phyloP scores from a whole-genome alignment of 2,888 invertebrate genomes.

The Orgyia antiqua region DNA sequence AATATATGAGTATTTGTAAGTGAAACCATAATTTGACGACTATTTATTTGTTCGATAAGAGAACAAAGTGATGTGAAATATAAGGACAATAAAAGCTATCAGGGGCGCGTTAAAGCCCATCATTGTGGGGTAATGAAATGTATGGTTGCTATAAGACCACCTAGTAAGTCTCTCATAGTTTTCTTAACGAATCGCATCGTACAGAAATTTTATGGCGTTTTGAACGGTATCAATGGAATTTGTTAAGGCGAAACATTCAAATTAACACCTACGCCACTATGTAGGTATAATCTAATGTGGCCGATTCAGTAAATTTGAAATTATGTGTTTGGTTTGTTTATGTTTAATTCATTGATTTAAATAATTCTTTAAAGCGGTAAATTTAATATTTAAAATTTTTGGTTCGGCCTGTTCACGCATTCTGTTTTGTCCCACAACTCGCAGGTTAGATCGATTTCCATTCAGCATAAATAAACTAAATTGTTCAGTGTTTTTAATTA shows the following conservation, averaged over 20 bases:
- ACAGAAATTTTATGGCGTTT: conserved; percentile 44
- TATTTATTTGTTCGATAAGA: conserved; percentile 45
- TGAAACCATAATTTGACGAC: conserved; percentile 35
- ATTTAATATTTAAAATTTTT: too few species aligned
- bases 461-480: too few species aligned
- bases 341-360: too few species aligned
- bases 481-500: too few species aligned
- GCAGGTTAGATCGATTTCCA: too few species aligned
- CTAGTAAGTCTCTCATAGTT: conserved; percentile 28
- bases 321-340: too few species aligned
- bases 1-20: too few species aligned
- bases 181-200: conserved; percentile 28
- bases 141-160: conserved; percentile 52
- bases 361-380: too few species aligned
- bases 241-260: conserved; percentile 27
- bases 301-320: too few species aligned
- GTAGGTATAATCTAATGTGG: too few species aligned
- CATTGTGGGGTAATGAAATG: conserved; percentile 49
- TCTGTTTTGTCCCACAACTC: too few species aligned
- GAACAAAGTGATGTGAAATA: conserved; percentile 33
- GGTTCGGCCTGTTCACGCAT: too few species aligned
- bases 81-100: conserved; percentile 60
- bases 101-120: conserved; percentile 27
- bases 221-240: conserved; percentile 43
- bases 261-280: conserved; percentile 13